phyloP scores from a whole-genome alignment of 2,113 vertebrate species.

The Proteles cristata region DNA sequence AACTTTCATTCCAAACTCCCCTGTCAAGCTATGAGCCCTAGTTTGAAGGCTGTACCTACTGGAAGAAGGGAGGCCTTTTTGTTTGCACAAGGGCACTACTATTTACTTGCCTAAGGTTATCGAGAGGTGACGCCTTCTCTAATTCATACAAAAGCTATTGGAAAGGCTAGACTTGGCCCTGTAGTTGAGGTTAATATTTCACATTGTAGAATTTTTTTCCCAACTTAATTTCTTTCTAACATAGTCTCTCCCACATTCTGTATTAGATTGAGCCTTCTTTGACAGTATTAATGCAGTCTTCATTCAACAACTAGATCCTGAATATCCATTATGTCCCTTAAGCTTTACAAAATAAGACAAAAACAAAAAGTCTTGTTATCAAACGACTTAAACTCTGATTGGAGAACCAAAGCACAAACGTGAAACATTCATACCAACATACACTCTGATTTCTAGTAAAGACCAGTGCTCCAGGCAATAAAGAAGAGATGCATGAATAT shows the following conservation, averaged over 20 bases:
- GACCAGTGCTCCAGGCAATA: background rate
- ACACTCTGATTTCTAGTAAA: background rate
- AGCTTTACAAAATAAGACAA: background rate
- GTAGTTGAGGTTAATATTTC: background rate
- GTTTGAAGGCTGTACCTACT: background rate
- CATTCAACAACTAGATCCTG: background rate
- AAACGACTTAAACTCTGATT: background rate
- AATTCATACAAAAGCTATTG: background rate
- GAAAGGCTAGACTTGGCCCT: background rate
- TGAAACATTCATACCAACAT: background rate
- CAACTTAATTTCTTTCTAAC: background rate
- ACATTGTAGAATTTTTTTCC: background rate
- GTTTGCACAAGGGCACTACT: background rate
- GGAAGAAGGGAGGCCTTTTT: background rate
- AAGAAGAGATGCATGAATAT: background rate
- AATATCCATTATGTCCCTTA: background rate
- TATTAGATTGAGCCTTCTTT: background rate
- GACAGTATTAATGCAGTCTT: background rate
- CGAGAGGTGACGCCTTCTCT: background rate
- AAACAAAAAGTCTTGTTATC: background rate
- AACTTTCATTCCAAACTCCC: background rate
- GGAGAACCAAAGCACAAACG: background rate
- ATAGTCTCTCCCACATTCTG: background rate
- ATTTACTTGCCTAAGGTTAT: background rate
- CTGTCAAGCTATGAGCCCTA: background rate